Base-by-base conservation (phyloP, 2,797 vertebrate genomes). In the Gadopsis bispinosus region DNA sequence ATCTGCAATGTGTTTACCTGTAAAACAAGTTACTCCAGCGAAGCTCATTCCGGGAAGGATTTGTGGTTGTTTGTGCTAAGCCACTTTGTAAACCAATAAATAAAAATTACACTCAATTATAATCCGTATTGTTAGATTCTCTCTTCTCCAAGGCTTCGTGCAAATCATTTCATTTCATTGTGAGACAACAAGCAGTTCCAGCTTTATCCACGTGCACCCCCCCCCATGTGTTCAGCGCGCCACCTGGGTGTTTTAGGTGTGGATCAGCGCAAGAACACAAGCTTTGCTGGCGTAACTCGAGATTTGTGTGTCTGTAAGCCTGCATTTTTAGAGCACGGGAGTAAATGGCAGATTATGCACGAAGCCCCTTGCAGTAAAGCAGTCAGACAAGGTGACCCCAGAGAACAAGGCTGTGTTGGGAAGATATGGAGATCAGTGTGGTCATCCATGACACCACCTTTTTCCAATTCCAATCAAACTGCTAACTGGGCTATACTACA, bases 381-480 rank as follows among this genome's bases (percentile, higher is more conserved):
- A 87, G 80, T 88, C 84, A 85, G 85, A 90, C 91, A 94, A 93
- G 90, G 93, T 93, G 87, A 94, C 93, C 92, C 90, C 77, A 59
- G 91, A 93, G 93, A 92, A 87, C 66, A 19, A 75, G 87, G 83
- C 94, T 95, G 95, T 83, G 81, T 85, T 87, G 68, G 81, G 84
- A 85, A 95, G 95, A 95, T 95, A 95, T 91, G 92, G 91, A 95
- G 94, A 94, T 95, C 94, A 94, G 91, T 3, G 81, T 85, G 90
- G 88, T 92, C 90, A 92, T 90, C 93, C 91, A 84, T 94, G 92
- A 93, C 65, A 59, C 58, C 45, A n/a, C 53, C n/a, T 37, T 69
- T 51, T 29, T 56, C 11, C 51, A 37, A 31, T 76, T 76, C 59
- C 65, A 41, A n/a, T 31, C 29, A 2, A 66, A 68, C 39, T 20